phyloP scores from a whole-genome alignment of 2,888 invertebrate genomes.

The Nowickia ferox region DNA sequence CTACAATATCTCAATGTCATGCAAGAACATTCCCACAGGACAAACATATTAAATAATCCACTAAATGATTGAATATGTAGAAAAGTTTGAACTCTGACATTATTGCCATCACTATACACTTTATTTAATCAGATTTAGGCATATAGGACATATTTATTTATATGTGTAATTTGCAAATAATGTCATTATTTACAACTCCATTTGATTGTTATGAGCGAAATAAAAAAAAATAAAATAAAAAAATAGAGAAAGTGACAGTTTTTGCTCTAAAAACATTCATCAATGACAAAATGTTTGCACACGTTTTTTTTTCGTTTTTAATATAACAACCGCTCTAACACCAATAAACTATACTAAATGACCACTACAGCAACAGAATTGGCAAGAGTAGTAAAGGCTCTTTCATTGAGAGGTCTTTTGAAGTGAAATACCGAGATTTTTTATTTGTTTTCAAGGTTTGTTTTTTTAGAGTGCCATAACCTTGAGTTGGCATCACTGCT shows the following conservation, averaged over 20 bases:
- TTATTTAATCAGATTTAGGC: not conserved
- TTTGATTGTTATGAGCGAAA: slow-evolving; percentile 29
- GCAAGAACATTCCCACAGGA: not conserved
- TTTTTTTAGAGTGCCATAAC: too few species aligned
- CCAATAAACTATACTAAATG: slow-evolving; percentile 38
- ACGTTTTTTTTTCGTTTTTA: slow-evolving; percentile 53
- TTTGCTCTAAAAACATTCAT: slow-evolving; percentile 44
- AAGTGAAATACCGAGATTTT: too few species aligned
- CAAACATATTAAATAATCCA: not conserved
- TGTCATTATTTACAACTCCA: slow-evolving; percentile 61
- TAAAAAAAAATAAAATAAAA: slow-evolving; percentile 1
- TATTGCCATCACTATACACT: not conserved
- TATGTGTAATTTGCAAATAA: slow-evolving; percentile 32
- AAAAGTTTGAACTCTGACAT: slow-evolving; percentile 16
- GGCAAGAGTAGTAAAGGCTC: not conserved
- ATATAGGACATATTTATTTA: not conserved
- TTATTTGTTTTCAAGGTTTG: too few species aligned
- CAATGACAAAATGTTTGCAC: slow-evolving; percentile 61
- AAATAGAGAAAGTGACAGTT: not conserved
- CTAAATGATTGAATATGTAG: slow-evolving; percentile 20
- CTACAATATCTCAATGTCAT: not conserved
- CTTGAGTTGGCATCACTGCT: too few species aligned
- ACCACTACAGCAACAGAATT: slow-evolving; percentile 6
- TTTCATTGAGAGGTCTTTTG: not conserved
- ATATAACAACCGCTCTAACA: slow-evolving; percentile 43